A percentile compares a stretch with the other conserved stretches of the same genome.
Conservation (phyloP, 2,113 vertebrate species). For the Aplodontia rufa region DNA sequence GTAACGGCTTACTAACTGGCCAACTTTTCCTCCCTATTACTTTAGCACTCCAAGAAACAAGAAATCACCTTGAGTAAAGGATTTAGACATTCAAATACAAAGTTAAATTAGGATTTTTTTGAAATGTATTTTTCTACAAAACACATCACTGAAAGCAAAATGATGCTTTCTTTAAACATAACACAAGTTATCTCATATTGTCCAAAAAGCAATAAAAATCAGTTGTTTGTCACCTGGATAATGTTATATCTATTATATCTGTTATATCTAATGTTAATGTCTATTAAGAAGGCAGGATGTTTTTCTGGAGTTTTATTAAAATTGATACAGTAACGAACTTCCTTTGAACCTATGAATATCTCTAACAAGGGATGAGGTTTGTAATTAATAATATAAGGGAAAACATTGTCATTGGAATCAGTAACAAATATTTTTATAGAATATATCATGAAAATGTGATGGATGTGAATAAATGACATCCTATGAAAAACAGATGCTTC, state of each 20-base stretch:
- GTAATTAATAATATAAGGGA: background rate
- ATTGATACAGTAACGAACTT: background rate
- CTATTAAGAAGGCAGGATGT: background rate
- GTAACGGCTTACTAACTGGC: background rate
- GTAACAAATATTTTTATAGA: background rate
- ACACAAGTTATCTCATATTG: background rate
- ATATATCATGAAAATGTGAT: background rate
- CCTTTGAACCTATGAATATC: background rate
- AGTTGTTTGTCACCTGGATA: background rate
- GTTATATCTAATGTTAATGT: too few species aligned
- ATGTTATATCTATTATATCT: too few species aligned
- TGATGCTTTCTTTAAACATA: background rate
- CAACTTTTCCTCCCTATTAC: background rate
- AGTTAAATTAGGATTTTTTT: background rate
- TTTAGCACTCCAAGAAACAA: background rate
- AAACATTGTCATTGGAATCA: background rate
- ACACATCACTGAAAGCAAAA: background rate
- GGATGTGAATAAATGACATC: background rate
- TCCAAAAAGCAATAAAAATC: constrained; percentile 30
- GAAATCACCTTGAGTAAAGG: background rate
- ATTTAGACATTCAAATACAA: constrained; percentile 13
- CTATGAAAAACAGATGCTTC: background rate
- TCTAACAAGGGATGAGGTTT: background rate
- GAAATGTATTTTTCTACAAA: constrained; percentile 22
- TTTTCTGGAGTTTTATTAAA: background rate